phyloP scores from a whole-genome alignment of 2,888 invertebrate genomes.

The Tenthredo mesomela region DNA sequence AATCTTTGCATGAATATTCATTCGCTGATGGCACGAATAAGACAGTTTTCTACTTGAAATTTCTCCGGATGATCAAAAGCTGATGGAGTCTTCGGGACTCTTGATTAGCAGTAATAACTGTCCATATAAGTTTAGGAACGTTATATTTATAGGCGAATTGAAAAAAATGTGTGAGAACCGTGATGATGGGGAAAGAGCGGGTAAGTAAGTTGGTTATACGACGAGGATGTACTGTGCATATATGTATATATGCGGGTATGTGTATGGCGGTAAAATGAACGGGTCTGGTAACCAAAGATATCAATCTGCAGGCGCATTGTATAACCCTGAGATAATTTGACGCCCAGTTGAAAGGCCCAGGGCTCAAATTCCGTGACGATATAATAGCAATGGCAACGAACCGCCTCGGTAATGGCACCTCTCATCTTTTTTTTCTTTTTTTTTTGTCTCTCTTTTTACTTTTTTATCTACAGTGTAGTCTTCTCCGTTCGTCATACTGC shows the following conservation, averaged over 20 bases:
- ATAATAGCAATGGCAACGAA: slow-evolving; percentile 40
- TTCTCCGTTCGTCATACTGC: not conserved
- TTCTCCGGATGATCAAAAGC: not conserved
- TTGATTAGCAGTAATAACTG: not conserved
- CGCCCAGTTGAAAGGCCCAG: slow-evolving; percentile 74
- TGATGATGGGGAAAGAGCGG: slow-evolving; percentile 55
- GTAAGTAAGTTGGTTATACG: slow-evolving; percentile 48
- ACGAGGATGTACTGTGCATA: slow-evolving; percentile 56
- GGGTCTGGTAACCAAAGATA: slow-evolving; percentile 73
- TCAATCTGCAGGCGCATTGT: slow-evolving; percentile 76
- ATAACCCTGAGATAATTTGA: slow-evolving; percentile 75
- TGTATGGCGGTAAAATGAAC: slow-evolving; percentile 54
- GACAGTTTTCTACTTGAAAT: not conserved
- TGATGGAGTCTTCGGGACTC: not conserved
- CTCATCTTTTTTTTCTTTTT: not conserved
- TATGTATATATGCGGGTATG: slow-evolving; percentile 48
- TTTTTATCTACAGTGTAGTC: not conserved
- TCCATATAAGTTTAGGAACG: not conserved
- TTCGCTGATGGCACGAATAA: no score
- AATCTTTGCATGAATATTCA: not conserved
- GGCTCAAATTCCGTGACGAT: slow-evolving; percentile 71
- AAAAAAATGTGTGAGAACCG: not conserved
- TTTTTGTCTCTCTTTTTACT: not conserved
- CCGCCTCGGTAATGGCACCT: slow-evolving; percentile 23
- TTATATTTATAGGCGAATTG: not conserved